Conservation (phyloP, 2,888 invertebrate species). For the Lacanobia wlatinum region DNA sequence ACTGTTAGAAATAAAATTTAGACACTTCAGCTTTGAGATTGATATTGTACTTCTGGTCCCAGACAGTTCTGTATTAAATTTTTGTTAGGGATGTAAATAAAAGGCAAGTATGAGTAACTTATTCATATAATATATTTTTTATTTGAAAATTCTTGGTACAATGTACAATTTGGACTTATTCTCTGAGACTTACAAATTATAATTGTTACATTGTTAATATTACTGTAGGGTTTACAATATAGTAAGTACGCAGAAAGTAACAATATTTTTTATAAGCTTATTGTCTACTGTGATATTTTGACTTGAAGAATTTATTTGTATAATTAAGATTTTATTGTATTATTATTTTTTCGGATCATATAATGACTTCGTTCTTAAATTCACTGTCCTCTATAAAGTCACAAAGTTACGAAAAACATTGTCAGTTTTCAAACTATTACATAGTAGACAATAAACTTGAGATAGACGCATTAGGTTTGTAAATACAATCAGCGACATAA, state of each 20-base stretch:
- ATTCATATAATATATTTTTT: slow-evolving; percentile 85
- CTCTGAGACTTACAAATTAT: slow-evolving; percentile 76
- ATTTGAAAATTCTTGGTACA: slow-evolving; percentile 88
- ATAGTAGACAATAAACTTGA: slow-evolving; percentile 31
- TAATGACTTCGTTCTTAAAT: not conserved
- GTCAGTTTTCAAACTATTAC: not conserved
- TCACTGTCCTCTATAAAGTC: too few relatives aligned
- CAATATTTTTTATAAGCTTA: not conserved
- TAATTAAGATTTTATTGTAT: too few relatives aligned
- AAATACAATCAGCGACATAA: slow-evolving; percentile 43
- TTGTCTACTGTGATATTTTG: slow-evolving; percentile 14
- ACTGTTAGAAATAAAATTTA: too few relatives aligned
- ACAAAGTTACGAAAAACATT: not conserved
- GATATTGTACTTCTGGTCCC: not conserved
- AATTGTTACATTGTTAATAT: slow-evolving; percentile 64
- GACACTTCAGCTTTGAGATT: not conserved
- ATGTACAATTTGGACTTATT: slow-evolving; percentile 86
- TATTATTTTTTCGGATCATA: too few relatives aligned
- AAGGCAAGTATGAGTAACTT: slow-evolving; percentile 85
- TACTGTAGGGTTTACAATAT: slow-evolving; percentile 38
- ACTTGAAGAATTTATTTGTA: too few relatives aligned
- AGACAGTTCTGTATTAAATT: not conserved
- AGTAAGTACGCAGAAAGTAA: slow-evolving; percentile 58
- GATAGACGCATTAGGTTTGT: not conserved
- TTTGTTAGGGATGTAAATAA: slow-evolving; percentile 63